Percentiles rank a stretch among this genome's conserved stretches.
phyloP scores from a whole-genome alignment of 2,888 invertebrate species.

The Elgonia sp. region DNA sequence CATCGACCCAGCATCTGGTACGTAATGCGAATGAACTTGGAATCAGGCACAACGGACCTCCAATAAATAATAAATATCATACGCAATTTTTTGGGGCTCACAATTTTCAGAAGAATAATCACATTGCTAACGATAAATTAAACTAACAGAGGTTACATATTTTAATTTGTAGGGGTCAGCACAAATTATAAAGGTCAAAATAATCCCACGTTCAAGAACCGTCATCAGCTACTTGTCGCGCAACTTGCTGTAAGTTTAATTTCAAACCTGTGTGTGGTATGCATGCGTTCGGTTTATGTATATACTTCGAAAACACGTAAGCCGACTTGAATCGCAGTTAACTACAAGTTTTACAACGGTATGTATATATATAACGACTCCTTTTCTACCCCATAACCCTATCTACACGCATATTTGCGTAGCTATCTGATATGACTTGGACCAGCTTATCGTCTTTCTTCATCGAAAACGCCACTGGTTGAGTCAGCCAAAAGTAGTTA shows the following conservation, averaged over 20 bases:
- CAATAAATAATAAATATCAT: background rate
- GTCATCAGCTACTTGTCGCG: constrained; percentile 77
- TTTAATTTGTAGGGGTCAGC: constrained; percentile 13
- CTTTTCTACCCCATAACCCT: constrained; percentile 78
- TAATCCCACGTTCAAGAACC: constrained; percentile 76
- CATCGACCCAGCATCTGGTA: constrained; percentile 48
- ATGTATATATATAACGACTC: constrained; percentile 76
- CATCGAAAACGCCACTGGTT: constrained; percentile 82
- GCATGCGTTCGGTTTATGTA: constrained; percentile 34
- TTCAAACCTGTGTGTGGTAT: constrained; percentile 41
- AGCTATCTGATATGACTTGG: constrained; percentile 83
- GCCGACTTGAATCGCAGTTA: constrained; percentile 72
- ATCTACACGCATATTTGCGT: constrained; percentile 79
- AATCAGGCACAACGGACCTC: constrained; percentile 17
- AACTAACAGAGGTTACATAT: too few species aligned
- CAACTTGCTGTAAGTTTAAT: constrained; percentile 76
- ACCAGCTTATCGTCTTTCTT: constrained; percentile 81
- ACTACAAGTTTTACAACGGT: constrained; percentile 78
- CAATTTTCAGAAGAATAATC: background rate
- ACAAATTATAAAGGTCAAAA: constrained; percentile 64
- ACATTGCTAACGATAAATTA: background rate
- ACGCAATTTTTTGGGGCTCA: background rate
- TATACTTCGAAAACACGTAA: constrained; percentile 42
- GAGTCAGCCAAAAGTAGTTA: constrained; percentile 79
- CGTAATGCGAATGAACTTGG: constrained; percentile 52